Evolutionary conservation across 2,113 vertebrate genomes (phyloP).

Genomic region (Herpailurus yagouaroundi): DNA sequence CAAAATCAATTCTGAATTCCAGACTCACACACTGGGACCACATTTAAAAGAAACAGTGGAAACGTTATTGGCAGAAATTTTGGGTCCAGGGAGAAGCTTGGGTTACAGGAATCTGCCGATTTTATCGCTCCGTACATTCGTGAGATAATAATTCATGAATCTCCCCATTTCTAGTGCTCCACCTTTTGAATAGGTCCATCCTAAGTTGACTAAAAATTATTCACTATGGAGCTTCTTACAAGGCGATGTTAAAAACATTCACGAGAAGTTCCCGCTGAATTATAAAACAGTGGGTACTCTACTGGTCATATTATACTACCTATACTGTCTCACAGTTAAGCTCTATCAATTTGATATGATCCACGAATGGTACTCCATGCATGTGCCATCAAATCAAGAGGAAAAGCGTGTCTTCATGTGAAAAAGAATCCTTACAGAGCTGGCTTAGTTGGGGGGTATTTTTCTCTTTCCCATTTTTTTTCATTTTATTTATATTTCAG

Average conservation of each 20-base stretch:
- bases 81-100: neutral
- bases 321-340: neutral
- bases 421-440: neutral
- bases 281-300: neutral
- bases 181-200: neutral
- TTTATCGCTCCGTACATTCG: neutral
- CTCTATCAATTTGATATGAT: neutral
- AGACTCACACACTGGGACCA: neutral
- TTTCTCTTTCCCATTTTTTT: constrained; percentile 6
- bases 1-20: neutral
- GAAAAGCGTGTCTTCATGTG: neutral
- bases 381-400: neutral
- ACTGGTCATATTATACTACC: neutral
- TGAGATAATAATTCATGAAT: neutral
- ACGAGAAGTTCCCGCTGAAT: neutral
- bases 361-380: neutral
- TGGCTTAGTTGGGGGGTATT: neutral
- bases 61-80: neutral
- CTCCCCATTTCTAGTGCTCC: neutral
- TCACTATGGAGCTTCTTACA: neutral
- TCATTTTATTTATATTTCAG: constrained; percentile 75
- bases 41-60: neutral
- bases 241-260: neutral
- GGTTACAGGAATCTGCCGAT: neutral
- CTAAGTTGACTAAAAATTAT: neutral